Base-by-base conservation (phyloP, 2,113 vertebrate genomes). In the Anarrhichthys ocellatus region DNA sequence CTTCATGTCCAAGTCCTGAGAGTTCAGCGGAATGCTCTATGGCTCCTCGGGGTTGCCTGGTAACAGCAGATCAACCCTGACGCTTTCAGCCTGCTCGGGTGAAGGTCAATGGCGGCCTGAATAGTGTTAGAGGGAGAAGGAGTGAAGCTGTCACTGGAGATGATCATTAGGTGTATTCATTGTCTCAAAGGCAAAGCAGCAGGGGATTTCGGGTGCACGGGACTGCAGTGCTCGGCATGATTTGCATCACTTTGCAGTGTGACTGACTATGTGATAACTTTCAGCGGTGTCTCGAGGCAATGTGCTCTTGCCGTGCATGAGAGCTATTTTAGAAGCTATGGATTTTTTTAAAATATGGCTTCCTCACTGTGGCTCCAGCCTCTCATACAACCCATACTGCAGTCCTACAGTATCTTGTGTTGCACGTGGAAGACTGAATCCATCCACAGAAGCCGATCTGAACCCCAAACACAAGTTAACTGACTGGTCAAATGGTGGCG, bases 1-100 rank as follows among this genome's bases (percentile, higher is more conserved):
- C 69, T 62, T 65, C 65, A 46, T 66, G 36, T 77, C 65, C 38
- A 84, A 27, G 64, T 68, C 27, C 44, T 15, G 6, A 18, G 66
- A 78, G 46, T 74, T 64, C 15, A 13, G 42, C 40, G 14, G 22
- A 72, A 65, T 86, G 65, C 79, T 79, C 24, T 79, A 4, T n/a
- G n/a, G 70, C 82, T 80, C 34, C n/a, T 17, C 74, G 2, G 17
- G 73, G 91, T 92, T 91, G 85, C 89, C 76, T 82, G 75, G 91
- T 82, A 85, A 92, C 89, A 38, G 17, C n/a, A 5, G 74, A 8
- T 81, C 62, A 73, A n/a, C 8, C 83, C 54, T 46, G 83, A 82
- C 24, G 73, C 78, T 65, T 82, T 84, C 58, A 78, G 76, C 71
- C 58, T 52, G 72, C 54, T 78, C 79, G 79, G 79, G 68, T 62